Conservation (phyloP, 2,113 vertebrate genomes). For the Phalacrocorax carbo region DNA sequence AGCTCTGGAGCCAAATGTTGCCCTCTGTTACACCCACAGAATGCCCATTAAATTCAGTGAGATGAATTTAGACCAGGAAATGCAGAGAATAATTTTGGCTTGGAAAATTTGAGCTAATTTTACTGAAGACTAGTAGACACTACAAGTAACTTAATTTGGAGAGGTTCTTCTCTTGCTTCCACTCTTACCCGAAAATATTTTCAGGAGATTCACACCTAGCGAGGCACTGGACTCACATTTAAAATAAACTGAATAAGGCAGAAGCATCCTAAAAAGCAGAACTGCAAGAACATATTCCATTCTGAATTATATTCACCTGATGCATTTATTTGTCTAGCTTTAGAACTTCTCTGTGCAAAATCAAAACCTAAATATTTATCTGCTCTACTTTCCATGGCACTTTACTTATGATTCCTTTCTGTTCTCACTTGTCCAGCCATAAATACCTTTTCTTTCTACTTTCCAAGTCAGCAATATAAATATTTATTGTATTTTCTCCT, state of each 20-base stretch:
- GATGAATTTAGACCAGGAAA: background rate
- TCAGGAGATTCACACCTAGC: background rate
- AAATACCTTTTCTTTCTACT: conserved; percentile 11
- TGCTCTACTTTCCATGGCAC: background rate
- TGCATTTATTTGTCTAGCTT: background rate
- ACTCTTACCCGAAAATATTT: background rate
- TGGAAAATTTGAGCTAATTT: background rate
- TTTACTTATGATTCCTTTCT: background rate
- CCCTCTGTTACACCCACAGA: background rate
- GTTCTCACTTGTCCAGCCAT: background rate
- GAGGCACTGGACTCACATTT: background rate
- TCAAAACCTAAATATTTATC: background rate
- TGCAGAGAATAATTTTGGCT: background rate
- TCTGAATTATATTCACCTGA: background rate
- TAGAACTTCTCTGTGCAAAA: background rate
- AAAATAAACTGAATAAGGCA: background rate
- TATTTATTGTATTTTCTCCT: conserved; percentile 48
- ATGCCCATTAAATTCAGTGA: background rate
- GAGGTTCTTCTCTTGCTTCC: background rate
- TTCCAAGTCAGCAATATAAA: conserved; percentile 58
- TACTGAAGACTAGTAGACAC: background rate
- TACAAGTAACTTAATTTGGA: background rate
- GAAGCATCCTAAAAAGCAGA: background rate
- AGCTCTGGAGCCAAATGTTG: background rate
- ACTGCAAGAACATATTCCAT: background rate